These are phyloP conservation scores for Tyto alba DNA, from an alignment of 2,113 vertebrate genomes.

Conservation along the genomic window DNA sequence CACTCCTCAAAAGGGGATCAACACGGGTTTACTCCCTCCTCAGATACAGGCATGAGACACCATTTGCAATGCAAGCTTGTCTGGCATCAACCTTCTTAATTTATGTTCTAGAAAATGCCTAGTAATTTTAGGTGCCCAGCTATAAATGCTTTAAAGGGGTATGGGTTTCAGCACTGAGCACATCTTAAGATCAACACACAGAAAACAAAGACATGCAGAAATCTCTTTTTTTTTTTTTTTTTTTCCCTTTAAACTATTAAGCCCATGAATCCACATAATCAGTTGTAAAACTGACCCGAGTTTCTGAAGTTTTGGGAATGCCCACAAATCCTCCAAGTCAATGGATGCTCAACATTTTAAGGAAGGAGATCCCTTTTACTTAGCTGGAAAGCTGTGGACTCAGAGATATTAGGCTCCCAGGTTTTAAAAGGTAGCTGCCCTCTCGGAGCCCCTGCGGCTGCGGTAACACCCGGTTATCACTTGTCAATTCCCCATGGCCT, in stretches of 20 bases:
- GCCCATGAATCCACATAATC: neutral
- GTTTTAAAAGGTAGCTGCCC: neutral
- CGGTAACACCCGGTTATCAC: neutral
- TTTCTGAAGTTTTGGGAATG: neutral
- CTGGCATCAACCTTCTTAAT: neutral
- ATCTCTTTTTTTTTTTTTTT: too few relatives aligned
- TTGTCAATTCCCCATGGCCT: neutral
- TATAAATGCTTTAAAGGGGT: neutral
- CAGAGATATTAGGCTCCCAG: neutral
- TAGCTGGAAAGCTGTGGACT: neutral
- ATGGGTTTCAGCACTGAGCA: neutral
- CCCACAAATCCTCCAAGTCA: neutral
- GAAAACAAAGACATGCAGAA: neutral
- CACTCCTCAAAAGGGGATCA: neutral
- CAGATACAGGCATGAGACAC: neutral
- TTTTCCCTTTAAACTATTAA: neutral
- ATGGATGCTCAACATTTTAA: neutral
- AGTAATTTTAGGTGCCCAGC: neutral
- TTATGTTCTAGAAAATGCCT: neutral
- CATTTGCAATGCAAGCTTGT: too few relatives aligned
- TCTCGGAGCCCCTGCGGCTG: accelerated
- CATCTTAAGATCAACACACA: neutral
- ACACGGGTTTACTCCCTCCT: neutral
- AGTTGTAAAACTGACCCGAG: neutral
- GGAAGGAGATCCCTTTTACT: neutral